phyloP scores from a whole-genome alignment of 2,797 vertebrate species.

The Betta splendens region DNA sequence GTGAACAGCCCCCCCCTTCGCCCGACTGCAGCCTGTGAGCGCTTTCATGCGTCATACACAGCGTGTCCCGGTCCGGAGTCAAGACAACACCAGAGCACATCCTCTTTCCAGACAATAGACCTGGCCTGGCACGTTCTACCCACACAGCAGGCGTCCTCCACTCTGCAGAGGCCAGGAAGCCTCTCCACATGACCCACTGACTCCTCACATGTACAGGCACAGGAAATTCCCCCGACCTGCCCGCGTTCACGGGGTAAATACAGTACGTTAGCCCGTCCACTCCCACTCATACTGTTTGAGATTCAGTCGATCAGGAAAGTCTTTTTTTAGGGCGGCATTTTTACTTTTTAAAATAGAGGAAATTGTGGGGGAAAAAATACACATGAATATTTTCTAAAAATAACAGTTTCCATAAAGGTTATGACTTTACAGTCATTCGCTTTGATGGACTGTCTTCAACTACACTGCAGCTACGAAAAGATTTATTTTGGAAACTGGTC shows the following conservation, averaged over 20 bases:
- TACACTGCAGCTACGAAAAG: too few species aligned
- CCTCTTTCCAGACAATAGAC: slow-evolving; percentile 89
- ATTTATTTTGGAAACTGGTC: too few species aligned
- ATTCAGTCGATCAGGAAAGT: slow-evolving; percentile 17
- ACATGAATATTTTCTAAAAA: too few species aligned
- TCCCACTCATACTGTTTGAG: slow-evolving; percentile 36
- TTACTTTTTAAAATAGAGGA: too few species aligned
- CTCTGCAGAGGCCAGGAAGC: slow-evolving; percentile 77
- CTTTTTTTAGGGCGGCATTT: slow-evolving; percentile 20
- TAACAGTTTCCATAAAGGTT: too few species aligned
- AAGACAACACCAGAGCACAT: slow-evolving; percentile 84
- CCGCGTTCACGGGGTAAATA: slow-evolving; percentile 52
- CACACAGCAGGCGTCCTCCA: slow-evolving; percentile 78
- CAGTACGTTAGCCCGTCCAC: slow-evolving; percentile 41
- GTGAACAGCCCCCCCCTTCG: slow-evolving; percentile 83
- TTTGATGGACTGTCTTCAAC: too few species aligned
- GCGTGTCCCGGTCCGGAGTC: slow-evolving; percentile 80
- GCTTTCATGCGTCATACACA: slow-evolving; percentile 90
- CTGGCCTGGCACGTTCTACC: slow-evolving; percentile 76
- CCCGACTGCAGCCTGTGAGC: slow-evolving; percentile 81
- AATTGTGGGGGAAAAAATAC: too few species aligned
- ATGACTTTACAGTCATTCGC: too few species aligned
- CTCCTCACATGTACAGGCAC: slow-evolving; percentile 72
- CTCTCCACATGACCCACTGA: slow-evolving; percentile 78
- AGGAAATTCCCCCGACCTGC: slow-evolving; percentile 76